Evolutionary conservation across 2,888 invertebrate species (phyloP).

Genomic region (Pristionchus japonicus): DNA sequence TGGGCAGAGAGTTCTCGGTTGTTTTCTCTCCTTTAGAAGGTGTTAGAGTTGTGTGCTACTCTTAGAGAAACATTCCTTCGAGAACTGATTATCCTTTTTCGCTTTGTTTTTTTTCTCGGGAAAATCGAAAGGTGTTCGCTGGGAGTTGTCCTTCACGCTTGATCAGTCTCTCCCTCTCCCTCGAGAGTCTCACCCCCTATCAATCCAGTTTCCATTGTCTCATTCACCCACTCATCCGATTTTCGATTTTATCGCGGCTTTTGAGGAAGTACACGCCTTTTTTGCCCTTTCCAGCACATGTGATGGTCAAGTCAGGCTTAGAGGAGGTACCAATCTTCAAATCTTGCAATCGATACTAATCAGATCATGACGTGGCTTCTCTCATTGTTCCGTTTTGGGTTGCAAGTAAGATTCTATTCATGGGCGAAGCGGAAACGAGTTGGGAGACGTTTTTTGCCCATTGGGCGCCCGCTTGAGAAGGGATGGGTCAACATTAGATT

Average conservation of each 20-base stretch:
- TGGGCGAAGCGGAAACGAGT: slow-evolving; percentile 25
- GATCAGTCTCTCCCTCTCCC: neutral
- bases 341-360: neutral
- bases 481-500: slow-evolving; percentile 41
- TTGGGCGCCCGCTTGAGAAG: slow-evolving; percentile 6
- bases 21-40: neutral
- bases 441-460: neutral
- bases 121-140: neutral
- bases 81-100: neutral
- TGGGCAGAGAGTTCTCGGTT: neutral
- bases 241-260: neutral
- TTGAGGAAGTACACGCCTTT: neutral
- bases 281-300: slow-evolving; percentile 1
- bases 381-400: neutral
- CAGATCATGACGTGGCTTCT: slow-evolving; percentile 2
- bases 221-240: neutral
- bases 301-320: neutral
- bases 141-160: neutral
- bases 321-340: neutral
- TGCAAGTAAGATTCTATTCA: neutral
- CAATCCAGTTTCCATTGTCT: slow-evolving; percentile 29
- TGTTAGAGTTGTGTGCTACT: neutral
- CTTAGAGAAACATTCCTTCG: neutral
- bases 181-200: slow-evolving; percentile 9
- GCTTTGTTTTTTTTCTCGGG: neutral